These are phyloP conservation scores for Elachura formosa DNA, from an alignment of 2,113 vertebrate genomes.

Conservation along the genomic window DNA sequence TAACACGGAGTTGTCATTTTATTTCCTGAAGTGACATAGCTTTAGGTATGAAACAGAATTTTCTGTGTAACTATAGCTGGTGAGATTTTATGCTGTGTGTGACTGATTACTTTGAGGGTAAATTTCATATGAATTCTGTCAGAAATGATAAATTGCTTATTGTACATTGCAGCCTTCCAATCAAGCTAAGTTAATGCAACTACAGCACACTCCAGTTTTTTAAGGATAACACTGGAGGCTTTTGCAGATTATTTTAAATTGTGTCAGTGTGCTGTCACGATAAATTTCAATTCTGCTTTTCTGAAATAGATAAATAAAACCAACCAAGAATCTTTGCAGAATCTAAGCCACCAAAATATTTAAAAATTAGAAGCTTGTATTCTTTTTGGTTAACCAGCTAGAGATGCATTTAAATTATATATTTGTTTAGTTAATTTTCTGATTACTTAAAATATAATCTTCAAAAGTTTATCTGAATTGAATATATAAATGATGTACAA, in stretches of 20 bases:
- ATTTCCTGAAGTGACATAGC: not conserved
- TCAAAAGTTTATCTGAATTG: not conserved
- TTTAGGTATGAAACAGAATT: not conserved
- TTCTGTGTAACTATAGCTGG: not conserved
- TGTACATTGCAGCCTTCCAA: not conserved
- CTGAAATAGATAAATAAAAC: not conserved
- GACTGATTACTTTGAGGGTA: not conserved
- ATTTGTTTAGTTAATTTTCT: not conserved
- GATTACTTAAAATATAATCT: not conserved
- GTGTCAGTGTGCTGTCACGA: not conserved
- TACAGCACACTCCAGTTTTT: not conserved
- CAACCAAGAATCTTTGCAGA: not conserved
- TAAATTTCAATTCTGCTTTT: not conserved
- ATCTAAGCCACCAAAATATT: not conserved
- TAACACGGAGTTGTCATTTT: not conserved
- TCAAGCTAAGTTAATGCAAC: not conserved
- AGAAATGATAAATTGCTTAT: not conserved
- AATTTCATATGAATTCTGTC: conserved; percentile 7
- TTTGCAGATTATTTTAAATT: not conserved
- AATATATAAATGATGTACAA: not conserved
- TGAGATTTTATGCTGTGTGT: not conserved
- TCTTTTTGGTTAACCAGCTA: not conserved
- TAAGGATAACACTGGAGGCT: not conserved
- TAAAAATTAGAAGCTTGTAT: not conserved
- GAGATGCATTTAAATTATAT: not conserved